Conservation (phyloP, 1,140 invertebrate species). For the Cydia splendana region DNA sequence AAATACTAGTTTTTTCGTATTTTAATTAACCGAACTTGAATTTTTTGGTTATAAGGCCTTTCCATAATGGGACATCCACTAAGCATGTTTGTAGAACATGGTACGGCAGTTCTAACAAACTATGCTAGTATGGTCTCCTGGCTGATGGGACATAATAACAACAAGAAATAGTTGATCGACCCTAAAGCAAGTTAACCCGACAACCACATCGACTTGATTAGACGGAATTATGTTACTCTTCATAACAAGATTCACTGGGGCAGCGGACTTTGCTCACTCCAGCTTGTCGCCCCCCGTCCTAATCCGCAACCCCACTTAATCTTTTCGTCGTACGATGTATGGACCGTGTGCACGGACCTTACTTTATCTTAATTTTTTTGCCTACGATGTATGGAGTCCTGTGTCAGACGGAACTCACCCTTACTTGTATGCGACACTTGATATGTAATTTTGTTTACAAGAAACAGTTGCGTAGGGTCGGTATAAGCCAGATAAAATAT, state of each 20-base stretch:
- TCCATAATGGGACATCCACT: too few relatives aligned
- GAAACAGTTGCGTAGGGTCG: slow-evolving; percentile 35
- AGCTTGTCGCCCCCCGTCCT: neutral
- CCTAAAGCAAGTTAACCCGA: neutral
- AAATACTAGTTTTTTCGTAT: too few relatives aligned
- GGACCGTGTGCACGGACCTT: slow-evolving; percentile 28
- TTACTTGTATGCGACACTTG: slow-evolving; percentile 34
- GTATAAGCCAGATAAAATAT: neutral
- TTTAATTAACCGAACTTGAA: too few relatives aligned
- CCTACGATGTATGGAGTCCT: slow-evolving; percentile 32
- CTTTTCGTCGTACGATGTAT: slow-evolving; percentile 34
- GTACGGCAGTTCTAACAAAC: too few relatives aligned
- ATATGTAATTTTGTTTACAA: slow-evolving; percentile 43
- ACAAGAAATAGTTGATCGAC: too few relatives aligned
- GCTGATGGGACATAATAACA: too few relatives aligned
- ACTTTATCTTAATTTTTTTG: slow-evolving; percentile 29
- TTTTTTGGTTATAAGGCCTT: too few relatives aligned
- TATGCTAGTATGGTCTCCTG: too few relatives aligned
- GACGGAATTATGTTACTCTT: slow-evolving; percentile 14
- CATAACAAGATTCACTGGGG: neutral
- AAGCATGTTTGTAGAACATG: too few relatives aligned
- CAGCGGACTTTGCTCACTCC: neutral
- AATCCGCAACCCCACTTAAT: slow-evolving; percentile 36
- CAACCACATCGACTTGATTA: neutral
- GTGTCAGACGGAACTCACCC: slow-evolving; percentile 23